These are phyloP conservation scores for Litoditis marina DNA, from an alignment of 2,888 invertebrate genomes.

Conservation along the genomic window DNA sequence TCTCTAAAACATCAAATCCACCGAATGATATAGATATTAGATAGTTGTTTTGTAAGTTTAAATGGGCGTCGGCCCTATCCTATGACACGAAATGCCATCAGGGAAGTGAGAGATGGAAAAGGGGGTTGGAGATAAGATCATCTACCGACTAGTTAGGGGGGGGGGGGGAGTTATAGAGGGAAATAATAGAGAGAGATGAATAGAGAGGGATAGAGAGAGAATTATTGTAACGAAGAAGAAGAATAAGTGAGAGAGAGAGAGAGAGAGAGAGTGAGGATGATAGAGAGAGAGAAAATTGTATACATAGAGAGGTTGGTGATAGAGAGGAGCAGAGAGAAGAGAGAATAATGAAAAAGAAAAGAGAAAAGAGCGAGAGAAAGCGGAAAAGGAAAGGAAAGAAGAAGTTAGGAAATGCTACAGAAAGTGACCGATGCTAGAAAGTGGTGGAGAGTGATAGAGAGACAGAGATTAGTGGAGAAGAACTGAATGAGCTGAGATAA, in stretches of 20 bases:
- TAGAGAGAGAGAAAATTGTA: background rate
- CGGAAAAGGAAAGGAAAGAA: no score
- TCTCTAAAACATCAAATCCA: no score
- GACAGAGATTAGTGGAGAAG: no score
- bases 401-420: no score
- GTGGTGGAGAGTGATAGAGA: background rate
- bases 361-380: background rate
- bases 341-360: background rate
- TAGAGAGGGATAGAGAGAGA: background rate
- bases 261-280: background rate
- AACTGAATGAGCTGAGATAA: no score
- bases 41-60: no score
- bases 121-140: slow-evolving; percentile 4
- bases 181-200: background rate
- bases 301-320: background rate
- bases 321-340: background rate
- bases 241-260: background rate
- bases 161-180: background rate
- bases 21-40: background rate
- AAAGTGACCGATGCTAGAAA: no score
- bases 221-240: background rate
- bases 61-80: no score
- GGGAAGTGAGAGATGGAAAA: no score
- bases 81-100: no score
- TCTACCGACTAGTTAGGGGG: background rate